Evolutionary conservation across 2,888 invertebrate genomes (phyloP), one percentile per base, ranked within the genome.

Genomic region (Plusia festucae): DNA sequence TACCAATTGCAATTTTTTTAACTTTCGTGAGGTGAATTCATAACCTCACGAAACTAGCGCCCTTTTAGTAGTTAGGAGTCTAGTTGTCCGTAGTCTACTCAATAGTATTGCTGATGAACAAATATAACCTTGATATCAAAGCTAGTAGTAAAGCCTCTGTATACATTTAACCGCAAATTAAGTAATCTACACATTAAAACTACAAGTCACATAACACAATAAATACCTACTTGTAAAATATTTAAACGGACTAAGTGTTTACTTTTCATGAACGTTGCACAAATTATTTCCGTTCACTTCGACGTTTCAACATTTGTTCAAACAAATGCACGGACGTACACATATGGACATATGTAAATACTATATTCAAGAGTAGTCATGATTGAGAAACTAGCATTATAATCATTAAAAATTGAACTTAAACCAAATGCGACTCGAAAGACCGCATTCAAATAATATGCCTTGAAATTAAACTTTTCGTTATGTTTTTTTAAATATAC

Each of bases 281-380:
- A 73, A 68, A 70, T 73, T 53, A 68, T 70, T 51, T 70, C 72
- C 78, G 63, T 40, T 71, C 65, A 70, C 65, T 34, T 57, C 22
- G 27, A 53, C 51, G 62, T 71, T 70, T 72, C 73, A 54, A 76
- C 81, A 79, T 63, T 59, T 79, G 81, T 64, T 27, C 65, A 71
- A 81, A 78, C 51, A 66, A 46, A n/a, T 34, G 49, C 40, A 60
- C 46, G 44, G 20, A 55, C 53, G 20, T 18, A n/a, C 22, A 54
- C 16, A 46, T 49, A 49, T 49, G 46, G 16, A 49, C 34, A 13
- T 20, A 5, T 4, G 11, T 49, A 49, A 20, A 49, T 20, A 49
- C 9, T 18, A 20, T 9, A 49, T 49, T 11, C 9, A 11, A 49
- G 20, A 49, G 11, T 20, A 18, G 9, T 18, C 1, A 49, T 20